Conservation (phyloP, 2,113 vertebrate species). For the Oplegnathus fasciatus region DNA sequence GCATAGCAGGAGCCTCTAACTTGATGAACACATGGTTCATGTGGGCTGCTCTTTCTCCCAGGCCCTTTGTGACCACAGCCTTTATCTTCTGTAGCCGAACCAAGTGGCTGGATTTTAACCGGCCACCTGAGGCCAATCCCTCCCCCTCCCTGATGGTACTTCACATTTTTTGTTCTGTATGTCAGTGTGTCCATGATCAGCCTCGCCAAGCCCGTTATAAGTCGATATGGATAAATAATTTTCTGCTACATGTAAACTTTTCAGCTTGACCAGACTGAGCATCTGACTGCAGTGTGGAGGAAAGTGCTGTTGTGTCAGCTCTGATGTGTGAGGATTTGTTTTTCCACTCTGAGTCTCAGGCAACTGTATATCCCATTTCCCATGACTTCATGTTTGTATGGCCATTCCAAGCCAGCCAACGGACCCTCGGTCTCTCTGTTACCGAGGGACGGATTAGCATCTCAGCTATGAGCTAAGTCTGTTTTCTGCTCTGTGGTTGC, state of each 20-base stretch:
- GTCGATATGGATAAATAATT: not conserved
- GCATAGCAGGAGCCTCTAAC: slow-evolving; percentile 27
- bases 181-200: slow-evolving; percentile 2
- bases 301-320: slow-evolving; percentile 21
- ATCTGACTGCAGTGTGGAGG: slow-evolving; percentile 37
- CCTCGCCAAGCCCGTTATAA: not conserved
- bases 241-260: not conserved
- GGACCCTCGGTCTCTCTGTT: slow-evolving; percentile 28
- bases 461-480: slow-evolving; percentile 65
- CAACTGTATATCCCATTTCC: slow-evolving; percentile 52
- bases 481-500: slow-evolving; percentile 67
- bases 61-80: slow-evolving; percentile 53
- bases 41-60: slow-evolving; percentile 37
- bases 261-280: slow-evolving; percentile 5
- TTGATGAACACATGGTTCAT: slow-evolving; percentile 36
- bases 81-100: slow-evolving; percentile 45
- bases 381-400: slow-evolving; percentile 65
- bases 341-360: slow-evolving; percentile 24
- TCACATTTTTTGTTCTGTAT: slow-evolving; percentile 43
- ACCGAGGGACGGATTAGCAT: slow-evolving; percentile 71
- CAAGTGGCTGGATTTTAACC: slow-evolving; percentile 43
- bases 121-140: slow-evolving; percentile 42
- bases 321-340: slow-evolving; percentile 51
- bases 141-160: slow-evolving; percentile 29
- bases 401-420: slow-evolving; percentile 33